Evolutionary conservation across 2,888 invertebrate genomes (phyloP).

Genomic region (Brachypterus glaber): DNA sequence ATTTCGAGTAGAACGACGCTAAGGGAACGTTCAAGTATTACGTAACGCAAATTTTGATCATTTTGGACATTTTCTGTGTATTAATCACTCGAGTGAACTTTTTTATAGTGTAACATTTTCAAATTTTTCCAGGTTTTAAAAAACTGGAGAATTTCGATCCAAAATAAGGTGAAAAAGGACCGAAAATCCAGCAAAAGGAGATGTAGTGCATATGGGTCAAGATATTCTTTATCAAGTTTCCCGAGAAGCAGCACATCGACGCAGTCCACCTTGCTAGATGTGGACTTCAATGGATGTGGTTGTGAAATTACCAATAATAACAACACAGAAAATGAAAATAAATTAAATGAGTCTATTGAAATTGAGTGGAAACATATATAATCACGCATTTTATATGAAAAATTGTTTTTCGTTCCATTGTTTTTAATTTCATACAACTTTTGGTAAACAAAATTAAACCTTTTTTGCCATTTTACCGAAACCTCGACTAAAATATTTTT

Average conservation of each 20-base stretch:
- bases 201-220: slow-evolving; percentile 25
- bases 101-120: slow-evolving; percentile 8
- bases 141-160: slow-evolving; percentile 27
- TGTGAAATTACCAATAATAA: slow-evolving; percentile 9
- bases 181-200: slow-evolving; percentile 22
- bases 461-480: no score
- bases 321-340: slow-evolving; percentile 29
- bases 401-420: no score
- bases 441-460: no score
- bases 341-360: slow-evolving; percentile 30
- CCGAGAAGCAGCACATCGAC: slow-evolving; percentile 32
- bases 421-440: no score
- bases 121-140: slow-evolving; percentile 28
- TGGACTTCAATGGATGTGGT: slow-evolving; percentile 23
- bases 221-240: slow-evolving; percentile 26
- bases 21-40: no score
- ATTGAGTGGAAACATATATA: slow-evolving; percentile 20
- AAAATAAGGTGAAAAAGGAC: slow-evolving; percentile 22
- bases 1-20: no score
- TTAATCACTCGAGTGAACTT: slow-evolving; percentile 1
- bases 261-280: slow-evolving; percentile 31
- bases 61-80: no score
- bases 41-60: no score
- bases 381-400: no score
- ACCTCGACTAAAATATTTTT: no score